Evolutionary conservation across 2,888 invertebrate species (phyloP).

Genomic region (Pseudanteris insignis): DNA sequence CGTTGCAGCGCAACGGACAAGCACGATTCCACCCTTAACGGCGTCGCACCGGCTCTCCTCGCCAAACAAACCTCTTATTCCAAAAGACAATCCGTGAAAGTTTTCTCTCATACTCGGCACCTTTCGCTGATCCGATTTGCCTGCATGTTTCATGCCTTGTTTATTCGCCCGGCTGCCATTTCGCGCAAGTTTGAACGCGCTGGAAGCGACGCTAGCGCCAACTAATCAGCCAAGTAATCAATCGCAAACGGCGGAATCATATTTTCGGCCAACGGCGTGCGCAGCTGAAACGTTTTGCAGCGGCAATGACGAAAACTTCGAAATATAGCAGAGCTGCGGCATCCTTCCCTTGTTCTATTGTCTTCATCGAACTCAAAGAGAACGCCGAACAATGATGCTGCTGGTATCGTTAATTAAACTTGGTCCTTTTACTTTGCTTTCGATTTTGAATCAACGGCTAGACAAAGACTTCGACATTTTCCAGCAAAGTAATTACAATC

Average conservation of each 20-base stretch:
- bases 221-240: constrained; percentile 37
- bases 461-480: constrained; percentile 46
- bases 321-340: constrained; percentile 39
- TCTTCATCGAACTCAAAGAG: constrained; percentile 44
- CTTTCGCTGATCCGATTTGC: constrained; percentile 21
- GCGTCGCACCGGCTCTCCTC: constrained; percentile 55
- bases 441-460: constrained; percentile 42
- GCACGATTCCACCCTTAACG: constrained; percentile 59
- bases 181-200: constrained; percentile 12
- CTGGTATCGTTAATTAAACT: constrained; percentile 47
- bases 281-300: constrained; percentile 41
- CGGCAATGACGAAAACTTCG: constrained; percentile 45
- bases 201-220: no score
- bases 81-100: constrained; percentile 57
- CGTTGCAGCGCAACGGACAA: constrained; percentile 48
- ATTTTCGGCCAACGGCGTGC: constrained; percentile 33
- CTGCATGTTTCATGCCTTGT: constrained; percentile 33
- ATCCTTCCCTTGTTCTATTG: constrained; percentile 46
- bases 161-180: constrained; percentile 14
- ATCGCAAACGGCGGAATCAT: constrained; percentile 38
- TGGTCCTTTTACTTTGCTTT: constrained; percentile 45
- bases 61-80: constrained; percentile 61
- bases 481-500: constrained; percentile 46
- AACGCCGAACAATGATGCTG: constrained; percentile 45
- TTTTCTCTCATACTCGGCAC: constrained; percentile 26